Evolutionary conservation across 2,797 vertebrate species (phyloP), one percentile per base, ranked within the genome.

Genomic region (Coccyzus lansbergi): DNA sequence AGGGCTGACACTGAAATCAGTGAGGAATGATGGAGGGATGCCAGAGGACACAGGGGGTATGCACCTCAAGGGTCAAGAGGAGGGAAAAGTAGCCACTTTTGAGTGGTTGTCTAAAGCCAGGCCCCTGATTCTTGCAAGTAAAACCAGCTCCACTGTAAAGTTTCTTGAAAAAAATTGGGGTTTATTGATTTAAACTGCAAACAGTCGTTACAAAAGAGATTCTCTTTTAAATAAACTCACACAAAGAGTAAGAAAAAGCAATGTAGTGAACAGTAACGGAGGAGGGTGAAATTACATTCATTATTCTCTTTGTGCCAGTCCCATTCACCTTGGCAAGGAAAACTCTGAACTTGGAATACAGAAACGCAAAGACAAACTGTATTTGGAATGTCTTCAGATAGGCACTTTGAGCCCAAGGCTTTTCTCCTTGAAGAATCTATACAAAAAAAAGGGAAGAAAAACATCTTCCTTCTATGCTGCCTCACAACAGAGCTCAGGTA

Each of bases 101-200:
- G 31, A 64, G 53, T 5, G 49, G 74, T 22, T 86, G 21, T 31
- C 71, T 92, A 86, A 90, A 83, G 75, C 64, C 60, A 92, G 70
- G 40, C 44, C 91, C 75, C 92, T 2, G 0, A 81, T 85, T 93
- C 86, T 69, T 72, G 13, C 89, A 96, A 98, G 93, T 64, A 97
- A 97, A 96, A 97, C 94, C 84, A 97, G 86, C 90, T 91, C 92
- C 93, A 97, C 75, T 88, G 90, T 92, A 88, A 88, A 92, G 84
- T 96, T 98, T 98, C 95, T 98, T 98, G 98, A 98, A 98, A 98
- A 98, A 98, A 98, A 94, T 96, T 70, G 97, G 98, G 98, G 98
- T 99, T 99, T 99, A 99, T 99, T 99, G 99, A 98, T 99, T 99
- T 98, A 98, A 99, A 99, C 99, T 99, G 99, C 98, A 99, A 99